Conservation (phyloP, 1,140 invertebrate species). For the Tachypleus tridentatus region DNA sequence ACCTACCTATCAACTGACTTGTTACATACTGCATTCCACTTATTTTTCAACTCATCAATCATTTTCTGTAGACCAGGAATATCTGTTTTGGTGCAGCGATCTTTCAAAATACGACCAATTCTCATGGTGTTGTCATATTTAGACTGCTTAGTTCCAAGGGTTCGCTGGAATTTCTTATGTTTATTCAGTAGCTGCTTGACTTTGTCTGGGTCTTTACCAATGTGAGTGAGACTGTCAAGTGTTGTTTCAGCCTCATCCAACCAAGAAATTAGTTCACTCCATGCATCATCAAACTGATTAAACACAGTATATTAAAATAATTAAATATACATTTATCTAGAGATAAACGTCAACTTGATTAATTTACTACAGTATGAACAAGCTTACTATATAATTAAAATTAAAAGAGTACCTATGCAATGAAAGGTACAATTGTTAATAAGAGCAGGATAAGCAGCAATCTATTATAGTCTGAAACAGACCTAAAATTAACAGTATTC, state of each 20-base stretch:
- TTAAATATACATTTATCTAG: too few species aligned
- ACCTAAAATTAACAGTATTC: too few species aligned
- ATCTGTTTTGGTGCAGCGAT: conserved; percentile 83
- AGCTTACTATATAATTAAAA: too few species aligned
- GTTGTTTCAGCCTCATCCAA: conserved; percentile 70
- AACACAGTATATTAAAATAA: too few species aligned
- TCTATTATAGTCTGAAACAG: too few species aligned
- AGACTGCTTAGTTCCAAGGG: conserved; percentile 80
- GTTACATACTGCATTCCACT: conserved; percentile 85
- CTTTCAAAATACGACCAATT: conserved; percentile 77
- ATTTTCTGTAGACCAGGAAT: conserved; percentile 69
- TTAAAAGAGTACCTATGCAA: too few species aligned
- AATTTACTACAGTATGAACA: too few species aligned
- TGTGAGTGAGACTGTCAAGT: conserved; percentile 34
- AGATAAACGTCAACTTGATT: too few species aligned
- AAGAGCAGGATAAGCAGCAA: too few species aligned
- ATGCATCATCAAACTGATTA: conserved; percentile 65
- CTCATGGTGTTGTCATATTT: conserved; percentile 81
- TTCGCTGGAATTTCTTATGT: conserved; percentile 89
- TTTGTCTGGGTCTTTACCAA: conserved; percentile 76
- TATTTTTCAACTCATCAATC: conserved; percentile 75
- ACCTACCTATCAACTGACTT: conserved; percentile 68
- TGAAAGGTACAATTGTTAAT: too few species aligned
- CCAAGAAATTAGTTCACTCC: conserved; percentile 62
- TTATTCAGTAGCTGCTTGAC: conserved; percentile 77